A percentile compares a stretch with the other conserved stretches of the same genome.
phyloP scores from a whole-genome alignment of 2,888 invertebrate genomes.

The Harpagoxenus sublaevis region DNA sequence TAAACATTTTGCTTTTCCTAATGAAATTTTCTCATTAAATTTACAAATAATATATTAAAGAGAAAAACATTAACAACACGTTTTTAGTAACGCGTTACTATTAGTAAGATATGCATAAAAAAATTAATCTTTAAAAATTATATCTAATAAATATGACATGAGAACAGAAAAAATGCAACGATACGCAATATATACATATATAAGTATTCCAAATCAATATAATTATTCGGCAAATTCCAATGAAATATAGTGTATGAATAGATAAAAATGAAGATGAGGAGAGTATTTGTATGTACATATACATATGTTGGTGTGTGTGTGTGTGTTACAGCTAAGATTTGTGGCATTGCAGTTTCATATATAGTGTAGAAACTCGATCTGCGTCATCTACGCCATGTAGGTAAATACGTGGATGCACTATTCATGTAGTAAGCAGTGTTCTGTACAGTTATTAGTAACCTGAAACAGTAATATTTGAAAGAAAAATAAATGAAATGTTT shows the following conservation, averaged over 20 bases:
- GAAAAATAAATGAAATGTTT: not conserved
- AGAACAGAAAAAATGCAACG: not conserved
- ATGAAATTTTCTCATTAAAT: not conserved
- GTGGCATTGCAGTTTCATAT: constrained; percentile 18
- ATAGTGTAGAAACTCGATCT: constrained; percentile 16
- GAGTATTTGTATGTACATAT: not conserved
- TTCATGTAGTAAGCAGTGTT: not conserved
- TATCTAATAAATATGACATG: not conserved
- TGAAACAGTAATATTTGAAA: constrained; percentile 1
- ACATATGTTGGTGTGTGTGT: not conserved
- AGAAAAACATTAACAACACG: not conserved
- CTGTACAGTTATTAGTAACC: not conserved
- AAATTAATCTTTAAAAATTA: not conserved
- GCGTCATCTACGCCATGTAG: not conserved
- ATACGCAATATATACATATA: not conserved
- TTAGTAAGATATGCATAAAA: not conserved
- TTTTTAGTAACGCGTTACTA: not conserved
- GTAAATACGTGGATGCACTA: not conserved
- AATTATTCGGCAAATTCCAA: not conserved
- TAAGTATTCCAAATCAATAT: constrained; percentile 2
- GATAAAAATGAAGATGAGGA: not conserved
- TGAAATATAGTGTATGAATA: not conserved
- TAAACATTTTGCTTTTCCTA: not conserved
- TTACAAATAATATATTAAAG: not conserved
- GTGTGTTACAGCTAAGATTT: not conserved